These are phyloP conservation scores for Cydia pomonella DNA, from an alignment of 1,140 invertebrate genomes.

Conservation along the genomic window DNA sequence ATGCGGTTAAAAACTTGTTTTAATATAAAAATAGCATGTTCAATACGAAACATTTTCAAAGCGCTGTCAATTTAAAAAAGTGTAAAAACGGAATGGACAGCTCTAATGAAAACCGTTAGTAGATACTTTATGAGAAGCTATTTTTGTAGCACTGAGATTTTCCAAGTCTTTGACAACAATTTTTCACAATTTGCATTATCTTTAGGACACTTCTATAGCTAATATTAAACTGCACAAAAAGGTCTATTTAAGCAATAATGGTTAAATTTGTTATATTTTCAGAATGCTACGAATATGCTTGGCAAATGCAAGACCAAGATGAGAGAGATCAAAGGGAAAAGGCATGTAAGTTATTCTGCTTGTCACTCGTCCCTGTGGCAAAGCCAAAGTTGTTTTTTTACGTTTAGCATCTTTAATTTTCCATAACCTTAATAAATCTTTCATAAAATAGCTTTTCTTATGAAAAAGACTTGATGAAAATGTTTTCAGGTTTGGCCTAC, in stretches of 20 bases:
- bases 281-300: conserved; percentile 59
- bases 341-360: conserved; percentile 45
- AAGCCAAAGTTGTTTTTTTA: background rate
- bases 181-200: too few species aligned
- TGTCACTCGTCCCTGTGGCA: background rate
- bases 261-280: conserved; percentile 36
- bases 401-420: background rate
- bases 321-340: conserved; percentile 35
- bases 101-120: conserved; percentile 35
- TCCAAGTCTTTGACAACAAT: too few species aligned
- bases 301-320: conserved; percentile 43
- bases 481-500: background rate
- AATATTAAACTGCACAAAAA: too few species aligned
- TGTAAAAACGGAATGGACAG: background rate
- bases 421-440: too few species aligned
- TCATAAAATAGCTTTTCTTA: too few species aligned
- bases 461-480: background rate
- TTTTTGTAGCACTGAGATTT: background rate
- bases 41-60: background rate
- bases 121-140: conserved; percentile 1
- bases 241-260: too few species aligned
- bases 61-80: background rate
- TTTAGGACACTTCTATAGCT: too few species aligned
- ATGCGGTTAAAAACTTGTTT: too few species aligned
- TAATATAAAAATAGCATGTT: background rate